Evolutionary conservation across 2,113 vertebrate species (phyloP).

Genomic region (Tautogolabrus adspersus): DNA sequence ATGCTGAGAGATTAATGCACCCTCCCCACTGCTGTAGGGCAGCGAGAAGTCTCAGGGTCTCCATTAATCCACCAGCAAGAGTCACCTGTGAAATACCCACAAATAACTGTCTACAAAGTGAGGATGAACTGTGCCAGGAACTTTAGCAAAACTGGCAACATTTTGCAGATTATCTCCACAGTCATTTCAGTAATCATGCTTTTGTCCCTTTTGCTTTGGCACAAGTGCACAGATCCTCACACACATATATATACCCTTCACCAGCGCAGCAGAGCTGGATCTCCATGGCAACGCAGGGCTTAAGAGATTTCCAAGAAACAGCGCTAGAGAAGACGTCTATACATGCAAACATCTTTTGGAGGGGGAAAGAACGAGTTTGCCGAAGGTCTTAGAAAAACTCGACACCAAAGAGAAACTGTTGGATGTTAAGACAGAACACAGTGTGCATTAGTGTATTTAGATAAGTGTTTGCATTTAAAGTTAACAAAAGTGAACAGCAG

Average conservation of each 20-base stretch:
- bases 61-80: conserved; percentile 51
- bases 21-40: conserved; percentile 26
- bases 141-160: conserved; percentile 14
- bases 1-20: conserved; percentile 46
- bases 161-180: conserved; percentile 53
- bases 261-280: conserved; percentile 52
- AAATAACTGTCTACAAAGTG: conserved; percentile 36
- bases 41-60: conserved; percentile 33
- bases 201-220: conserved; percentile 50
- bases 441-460: neutral
- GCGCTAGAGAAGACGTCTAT: conserved; percentile 26
- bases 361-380: conserved; percentile 11
- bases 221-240: conserved; percentile 30
- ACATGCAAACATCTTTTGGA: conserved; percentile 46
- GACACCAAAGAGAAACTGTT: conserved; percentile 13
- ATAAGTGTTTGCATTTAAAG: conserved; percentile 16
- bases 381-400: conserved; percentile 6
- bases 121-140: conserved; percentile 20
- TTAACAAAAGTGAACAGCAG: neutral
- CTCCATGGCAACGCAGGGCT: conserved; percentile 74
- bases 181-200: conserved; percentile 49
- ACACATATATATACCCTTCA: conserved; percentile 38
- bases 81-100: conserved; percentile 47
- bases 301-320: conserved; percentile 60
- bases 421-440: conserved; percentile 9